Evolutionary conservation across 2,113 vertebrate species (phyloP).

Genomic region (Pomatorhinus ruficollis): DNA sequence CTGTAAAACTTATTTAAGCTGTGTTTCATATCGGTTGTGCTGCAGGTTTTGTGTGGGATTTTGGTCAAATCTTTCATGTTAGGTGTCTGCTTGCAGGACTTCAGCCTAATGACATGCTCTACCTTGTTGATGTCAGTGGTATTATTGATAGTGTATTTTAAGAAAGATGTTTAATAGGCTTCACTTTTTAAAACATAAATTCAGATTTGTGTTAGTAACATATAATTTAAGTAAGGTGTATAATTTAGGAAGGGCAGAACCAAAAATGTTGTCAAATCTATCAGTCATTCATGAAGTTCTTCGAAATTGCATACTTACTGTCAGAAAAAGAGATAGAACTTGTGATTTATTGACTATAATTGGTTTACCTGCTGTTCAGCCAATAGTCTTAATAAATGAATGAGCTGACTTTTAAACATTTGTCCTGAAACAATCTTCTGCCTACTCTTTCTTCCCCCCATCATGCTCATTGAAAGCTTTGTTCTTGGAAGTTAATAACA

Average conservation of each 20-base stretch:
- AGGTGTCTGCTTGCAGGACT: neutral
- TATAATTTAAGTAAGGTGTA: neutral
- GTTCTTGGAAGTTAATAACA: neutral
- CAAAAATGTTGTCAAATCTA: neutral
- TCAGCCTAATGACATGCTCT: neutral
- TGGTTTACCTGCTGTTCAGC: neutral
- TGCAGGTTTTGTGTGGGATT: neutral
- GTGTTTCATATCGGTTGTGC: accelerated
- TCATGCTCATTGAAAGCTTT: neutral
- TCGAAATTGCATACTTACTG: neutral
- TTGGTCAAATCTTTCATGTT: neutral
- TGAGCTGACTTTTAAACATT: neutral
- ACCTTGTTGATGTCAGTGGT: neutral
- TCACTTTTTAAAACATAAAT: neutral
- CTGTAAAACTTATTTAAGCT: neutral
- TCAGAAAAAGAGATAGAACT: neutral
- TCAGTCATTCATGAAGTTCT: neutral
- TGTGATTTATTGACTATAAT: neutral
- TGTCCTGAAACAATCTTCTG: neutral
- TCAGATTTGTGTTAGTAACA: neutral
- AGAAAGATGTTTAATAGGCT: neutral
- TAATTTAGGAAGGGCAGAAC: neutral
- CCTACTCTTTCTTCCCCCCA: accelerated
- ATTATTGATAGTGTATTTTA: neutral
- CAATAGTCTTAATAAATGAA: neutral